phyloP scores from a whole-genome alignment of 2,888 invertebrate genomes.

The Lithodes maja region DNA sequence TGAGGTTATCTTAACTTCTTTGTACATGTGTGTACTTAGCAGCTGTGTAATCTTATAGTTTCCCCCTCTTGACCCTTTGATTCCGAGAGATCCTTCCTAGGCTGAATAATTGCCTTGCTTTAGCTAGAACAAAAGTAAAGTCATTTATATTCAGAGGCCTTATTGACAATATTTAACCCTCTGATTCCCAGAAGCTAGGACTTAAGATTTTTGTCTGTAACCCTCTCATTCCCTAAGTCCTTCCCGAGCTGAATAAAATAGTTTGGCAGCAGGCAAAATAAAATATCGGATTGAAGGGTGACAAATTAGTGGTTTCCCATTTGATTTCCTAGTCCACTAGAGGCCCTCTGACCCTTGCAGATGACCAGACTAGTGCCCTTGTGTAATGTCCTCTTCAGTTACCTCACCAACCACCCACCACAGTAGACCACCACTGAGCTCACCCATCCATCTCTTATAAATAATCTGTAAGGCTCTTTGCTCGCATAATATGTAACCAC shows the following conservation, averaged over 20 bases:
- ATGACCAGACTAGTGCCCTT: conserved; percentile 60
- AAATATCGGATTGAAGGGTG: background rate
- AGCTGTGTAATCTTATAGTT: conserved; percentile 8
- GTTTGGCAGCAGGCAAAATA: too few relatives aligned
- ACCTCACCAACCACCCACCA: background rate
- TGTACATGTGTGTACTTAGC: conserved; percentile 1
- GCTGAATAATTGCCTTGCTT: too few relatives aligned
- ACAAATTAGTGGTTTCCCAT: background rate
- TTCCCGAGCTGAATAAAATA: too few relatives aligned
- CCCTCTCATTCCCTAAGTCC: too few relatives aligned
- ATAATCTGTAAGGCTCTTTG: too few relatives aligned
- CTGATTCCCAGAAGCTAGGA: too few relatives aligned
- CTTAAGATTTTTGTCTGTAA: too few relatives aligned
- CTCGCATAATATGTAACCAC: too few relatives aligned
- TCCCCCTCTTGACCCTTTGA: background rate
- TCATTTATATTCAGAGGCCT: too few relatives aligned
- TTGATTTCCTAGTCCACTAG: conserved; percentile 52
- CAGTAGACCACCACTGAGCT: background rate
- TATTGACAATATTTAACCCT: too few relatives aligned
- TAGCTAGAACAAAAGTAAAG: too few relatives aligned
- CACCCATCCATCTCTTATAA: background rate
- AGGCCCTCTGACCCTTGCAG: conserved; percentile 61
- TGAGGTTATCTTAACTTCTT: conserved; percentile 6
- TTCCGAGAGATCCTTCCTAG: too few relatives aligned
- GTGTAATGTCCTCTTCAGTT: background rate